Evolutionary conservation across 1,140 invertebrate species (phyloP), one percentile per base, ranked within the genome.

Genomic region (Rhagoletis pomonella): DNA sequence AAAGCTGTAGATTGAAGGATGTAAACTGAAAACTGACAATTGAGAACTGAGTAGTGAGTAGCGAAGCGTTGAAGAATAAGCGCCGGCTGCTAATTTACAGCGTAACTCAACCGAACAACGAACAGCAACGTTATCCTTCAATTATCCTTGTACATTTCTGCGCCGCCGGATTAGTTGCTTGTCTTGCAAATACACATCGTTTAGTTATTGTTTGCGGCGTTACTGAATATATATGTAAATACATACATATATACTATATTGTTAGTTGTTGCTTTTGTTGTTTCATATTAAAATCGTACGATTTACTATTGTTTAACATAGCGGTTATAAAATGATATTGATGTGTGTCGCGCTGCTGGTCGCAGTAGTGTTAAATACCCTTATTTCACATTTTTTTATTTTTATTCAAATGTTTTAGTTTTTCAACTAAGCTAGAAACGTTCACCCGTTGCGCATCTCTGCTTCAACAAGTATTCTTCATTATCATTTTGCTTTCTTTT

Each of bases 71-170:
- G 73, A 55, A 81, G n/a, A 50, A 5, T 19, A 50, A 55, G 67
- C 42, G 39, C 10, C 69, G 17, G 0, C 12, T n/a, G 47, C 47
- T 50, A 50, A 47, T 50, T 47, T 77, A 50, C 69, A 50, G 50
- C 69, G n/a, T 50, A 77, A 50, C 17, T 19, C 9, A 50, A 17
- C 42, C 12, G 12, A n/a, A 39, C 69, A 77, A 2, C 12, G 12
- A n/a, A 39, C 69, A 77, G 2, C 69, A 77, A 47, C n/a, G 47
- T 77, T 77, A 77, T 77, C 47, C 47, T 77, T 81, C 73, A 81
- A 81, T 81, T 81, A 81, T 81, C 73, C 73, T 81, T 81, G 73
- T 14, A 50, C n/a, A 55, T 81, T 55, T 50, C 47, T n/a, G 14
- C 69, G 42, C 42, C 47, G 69, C 44, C 47, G 47, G 73, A 55